These are phyloP conservation scores for Aurelia aurita DNA, from an alignment of 30 jellyfish, hydroid and myxozoan genomes.

Conservation along the genomic window DNA sequence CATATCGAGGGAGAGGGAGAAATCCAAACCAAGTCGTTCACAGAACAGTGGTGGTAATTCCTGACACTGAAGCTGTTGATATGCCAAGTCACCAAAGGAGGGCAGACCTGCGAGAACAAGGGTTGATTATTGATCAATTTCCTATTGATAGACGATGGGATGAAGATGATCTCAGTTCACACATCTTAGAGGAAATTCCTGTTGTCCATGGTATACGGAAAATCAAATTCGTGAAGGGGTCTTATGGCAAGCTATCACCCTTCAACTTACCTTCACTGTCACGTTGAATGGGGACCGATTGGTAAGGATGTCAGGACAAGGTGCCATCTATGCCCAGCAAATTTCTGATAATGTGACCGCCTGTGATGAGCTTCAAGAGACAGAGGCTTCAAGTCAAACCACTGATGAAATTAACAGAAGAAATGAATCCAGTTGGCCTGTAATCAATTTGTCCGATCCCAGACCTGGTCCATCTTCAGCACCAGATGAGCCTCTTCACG, in stretches of 20 bases:
- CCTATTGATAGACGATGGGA: not conserved
- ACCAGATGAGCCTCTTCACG: not conserved
- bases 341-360: not conserved
- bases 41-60: slow-evolving; percentile 13
- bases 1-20: slow-evolving; percentile 2
- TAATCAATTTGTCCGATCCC: no score
- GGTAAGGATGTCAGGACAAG: slow-evolving; percentile 5
- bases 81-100: not conserved
- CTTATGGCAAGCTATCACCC: not conserved
- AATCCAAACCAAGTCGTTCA: not conserved
- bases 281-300: not conserved
- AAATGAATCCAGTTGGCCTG: no score
- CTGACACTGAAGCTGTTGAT: slow-evolving; percentile 2
- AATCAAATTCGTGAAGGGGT: not conserved
- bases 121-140: not conserved
- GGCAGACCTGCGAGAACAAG: slow-evolving; percentile 3
- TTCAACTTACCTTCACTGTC: not conserved
- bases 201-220: not conserved
- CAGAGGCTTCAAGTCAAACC: no score
- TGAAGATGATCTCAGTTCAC: not conserved
- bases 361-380: no score
- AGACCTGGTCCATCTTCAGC: not conserved
- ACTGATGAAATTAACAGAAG: no score
- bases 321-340: not conserved
- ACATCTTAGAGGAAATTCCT: slow-evolving; percentile 10